Percentiles rank a stretch among this genome's conserved stretches.
phyloP scores from a whole-genome alignment of 2,113 vertebrate species.

The Psilopogon haemacephalus region DNA sequence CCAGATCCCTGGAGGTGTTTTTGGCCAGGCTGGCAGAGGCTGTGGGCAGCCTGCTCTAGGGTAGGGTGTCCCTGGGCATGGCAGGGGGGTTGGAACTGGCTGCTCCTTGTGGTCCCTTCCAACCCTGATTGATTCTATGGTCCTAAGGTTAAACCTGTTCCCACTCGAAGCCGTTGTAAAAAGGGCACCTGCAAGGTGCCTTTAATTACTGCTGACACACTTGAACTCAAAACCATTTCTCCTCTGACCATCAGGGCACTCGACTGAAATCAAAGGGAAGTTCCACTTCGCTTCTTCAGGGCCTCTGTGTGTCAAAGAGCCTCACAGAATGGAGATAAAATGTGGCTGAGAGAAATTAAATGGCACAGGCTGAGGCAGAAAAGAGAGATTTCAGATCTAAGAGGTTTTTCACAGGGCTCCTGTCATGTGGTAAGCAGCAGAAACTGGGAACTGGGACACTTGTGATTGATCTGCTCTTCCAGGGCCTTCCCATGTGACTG shows the following conservation, averaged over 20 bases:
- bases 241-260: background rate
- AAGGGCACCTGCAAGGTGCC: background rate
- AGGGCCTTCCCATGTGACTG: background rate
- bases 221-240: background rate
- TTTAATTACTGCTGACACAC: background rate
- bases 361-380: background rate
- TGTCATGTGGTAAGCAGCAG: background rate
- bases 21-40: too few relatives aligned
- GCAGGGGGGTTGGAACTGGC: too few relatives aligned
- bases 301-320: background rate
- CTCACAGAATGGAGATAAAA: background rate
- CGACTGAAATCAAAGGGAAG: background rate
- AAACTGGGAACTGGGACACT: background rate
- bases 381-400: background rate
- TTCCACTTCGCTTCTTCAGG: background rate
- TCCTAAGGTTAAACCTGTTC: too few relatives aligned
- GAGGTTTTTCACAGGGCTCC: background rate
- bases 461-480: slow-evolving; percentile 13
- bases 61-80: too few relatives aligned
- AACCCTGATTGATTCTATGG: too few relatives aligned
- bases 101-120: too few relatives aligned
- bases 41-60: too few relatives aligned
- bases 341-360: background rate
- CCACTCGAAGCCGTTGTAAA: too few relatives aligned
- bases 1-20: too few relatives aligned